Evolutionary conservation across 2,888 invertebrate species (phyloP), one percentile per base, ranked within the genome.

Genomic region (Meteorus colon): DNA sequence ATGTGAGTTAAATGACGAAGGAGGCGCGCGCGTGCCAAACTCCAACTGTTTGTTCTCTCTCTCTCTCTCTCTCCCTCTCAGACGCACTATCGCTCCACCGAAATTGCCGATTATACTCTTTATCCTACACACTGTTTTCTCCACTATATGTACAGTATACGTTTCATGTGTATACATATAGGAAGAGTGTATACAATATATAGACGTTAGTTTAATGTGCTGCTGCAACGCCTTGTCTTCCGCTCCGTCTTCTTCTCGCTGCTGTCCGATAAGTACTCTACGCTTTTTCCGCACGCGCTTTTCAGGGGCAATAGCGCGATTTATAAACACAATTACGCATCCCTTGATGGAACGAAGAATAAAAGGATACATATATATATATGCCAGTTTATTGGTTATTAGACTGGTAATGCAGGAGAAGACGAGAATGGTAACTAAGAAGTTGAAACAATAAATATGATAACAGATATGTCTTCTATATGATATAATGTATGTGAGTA

Each of bases 1-100:
- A 78, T 80, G 73, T 72, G 68, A 63, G 67, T 70, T 76, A 81
- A 81, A 79, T 78, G 79, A 81, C 81, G 79, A 75, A 78, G 78
- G 77, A 79, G 79, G 72, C 72, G 63, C 72, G 72, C 72, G 72
- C 72, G 72, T 72, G 72, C 72, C 63, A 72, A 45, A 24, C 3
- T 19, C 65, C 37, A 19, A 37, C 72, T 69, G 19, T 59, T 12
- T 41, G 12, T 1, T 41, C 12, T 41, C 41, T 41, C 41, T 48
- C 71, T 71, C 71, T 71, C 71, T 41, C 8, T 41, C 71, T 71
- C 19, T 62, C 34, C 34, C 8, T 34, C 69, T 37, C 59, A 4
- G 59, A 55, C 37, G n/a, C 69, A 59, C 69, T 16, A n/a, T 34
- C 34, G 29, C 29, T 51, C 27, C 14, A 16, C 31, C 55, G 19